phyloP scores from a whole-genome alignment of 2,797 vertebrate genomes.

The Kryptolebias ocellatus region DNA sequence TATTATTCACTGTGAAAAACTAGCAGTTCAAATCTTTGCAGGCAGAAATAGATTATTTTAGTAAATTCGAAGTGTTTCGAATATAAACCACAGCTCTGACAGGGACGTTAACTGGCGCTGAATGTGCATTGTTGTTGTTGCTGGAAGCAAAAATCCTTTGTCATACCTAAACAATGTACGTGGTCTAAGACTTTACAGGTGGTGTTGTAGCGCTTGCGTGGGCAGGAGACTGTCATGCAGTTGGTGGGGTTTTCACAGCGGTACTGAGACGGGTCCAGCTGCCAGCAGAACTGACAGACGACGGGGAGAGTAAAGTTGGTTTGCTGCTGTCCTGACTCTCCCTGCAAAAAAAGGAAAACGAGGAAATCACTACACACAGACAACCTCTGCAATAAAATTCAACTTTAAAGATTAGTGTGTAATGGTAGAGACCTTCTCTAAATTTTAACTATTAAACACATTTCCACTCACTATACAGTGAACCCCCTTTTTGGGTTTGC shows the following conservation, averaged over 20 bases:
- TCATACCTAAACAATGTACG: conserved; percentile 91
- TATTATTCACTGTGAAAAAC: background rate
- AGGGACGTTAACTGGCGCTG: background rate
- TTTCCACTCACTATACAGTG: conserved; percentile 89
- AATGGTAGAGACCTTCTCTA: background rate
- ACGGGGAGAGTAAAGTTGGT: conserved; percentile 87
- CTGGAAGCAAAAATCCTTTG: background rate
- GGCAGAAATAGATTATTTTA: background rate
- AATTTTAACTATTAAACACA: background rate
- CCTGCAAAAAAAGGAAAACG: conserved; percentile 70
- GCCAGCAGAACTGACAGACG: conserved; percentile 96
- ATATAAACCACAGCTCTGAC: background rate
- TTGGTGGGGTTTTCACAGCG: conserved; percentile 87
- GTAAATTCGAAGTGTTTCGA: background rate
- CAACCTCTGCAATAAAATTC: background rate
- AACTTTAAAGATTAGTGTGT: background rate
- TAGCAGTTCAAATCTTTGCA: background rate
- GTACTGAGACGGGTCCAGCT: conserved; percentile 90
- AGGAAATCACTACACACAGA: background rate
- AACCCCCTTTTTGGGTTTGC: conserved; percentile 85
- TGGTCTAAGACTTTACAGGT: conserved; percentile 92
- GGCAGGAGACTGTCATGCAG: conserved; percentile 94
- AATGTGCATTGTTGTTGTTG: background rate
- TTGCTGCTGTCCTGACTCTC: conserved; percentile 79
- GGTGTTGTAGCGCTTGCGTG: conserved; percentile 88